These are phyloP conservation scores for Cremastobaeus sp. DNA, from an alignment of 2,888 invertebrate species.

Conservation along the genomic window DNA sequence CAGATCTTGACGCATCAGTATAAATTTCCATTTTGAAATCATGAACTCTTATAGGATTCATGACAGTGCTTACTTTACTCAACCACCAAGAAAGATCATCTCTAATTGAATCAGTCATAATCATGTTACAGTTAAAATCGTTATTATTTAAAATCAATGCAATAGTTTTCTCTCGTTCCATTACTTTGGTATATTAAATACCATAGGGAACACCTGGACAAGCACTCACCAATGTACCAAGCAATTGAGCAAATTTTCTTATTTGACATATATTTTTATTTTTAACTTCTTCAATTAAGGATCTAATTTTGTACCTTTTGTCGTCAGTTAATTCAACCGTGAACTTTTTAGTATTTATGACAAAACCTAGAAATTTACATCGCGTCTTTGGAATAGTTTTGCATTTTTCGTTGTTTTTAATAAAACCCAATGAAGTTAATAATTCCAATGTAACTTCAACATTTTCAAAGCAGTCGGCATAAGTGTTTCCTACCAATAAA, in stretches of 20 bases:
- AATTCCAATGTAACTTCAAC: not conserved
- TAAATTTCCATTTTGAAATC: not conserved
- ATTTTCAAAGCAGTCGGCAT: not conserved
- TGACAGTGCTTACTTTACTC: not conserved
- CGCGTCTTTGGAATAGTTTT: too few relatives aligned
- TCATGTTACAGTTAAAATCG: not conserved
- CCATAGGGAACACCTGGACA: not conserved
- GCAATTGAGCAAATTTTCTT: not conserved
- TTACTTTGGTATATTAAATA: not conserved
- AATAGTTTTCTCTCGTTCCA: not conserved
- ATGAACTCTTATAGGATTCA: not conserved
- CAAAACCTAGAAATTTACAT: not conserved
- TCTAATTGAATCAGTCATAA: too few relatives aligned
- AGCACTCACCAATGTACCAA: not conserved
- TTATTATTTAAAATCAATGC: not conserved
- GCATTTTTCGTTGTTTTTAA: not conserved
- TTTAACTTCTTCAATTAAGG: not conserved
- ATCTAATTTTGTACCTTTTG: not conserved
- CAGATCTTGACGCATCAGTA: too few relatives aligned
- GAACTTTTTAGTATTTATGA: not conserved
- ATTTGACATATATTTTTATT: not conserved
- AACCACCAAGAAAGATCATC: not conserved
- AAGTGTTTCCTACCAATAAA: not conserved
- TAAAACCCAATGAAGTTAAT: not conserved
- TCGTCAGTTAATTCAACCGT: not conserved